Evolutionary conservation across 2,888 invertebrate genomes (phyloP), one percentile per base, ranked within the genome.

Genomic region (Plebejus anna): DNA sequence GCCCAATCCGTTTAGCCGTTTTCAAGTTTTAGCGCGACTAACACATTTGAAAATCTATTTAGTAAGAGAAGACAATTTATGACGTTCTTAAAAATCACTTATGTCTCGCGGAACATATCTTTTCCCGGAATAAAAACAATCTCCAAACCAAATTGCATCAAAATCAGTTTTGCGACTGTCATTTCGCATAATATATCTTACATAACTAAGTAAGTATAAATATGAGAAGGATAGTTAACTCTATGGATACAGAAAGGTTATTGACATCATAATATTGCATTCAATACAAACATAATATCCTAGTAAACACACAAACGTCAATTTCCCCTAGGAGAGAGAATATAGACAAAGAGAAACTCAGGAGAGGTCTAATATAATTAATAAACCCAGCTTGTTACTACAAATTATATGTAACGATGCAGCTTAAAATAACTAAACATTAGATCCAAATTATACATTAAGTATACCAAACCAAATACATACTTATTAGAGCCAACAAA

Each of bases 401-500:
- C 32, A 66, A 32, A 66, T 66, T 66, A 66, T 32, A 36, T 66
- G 5, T 66, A 66, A 66, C 66, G 32, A 36, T 32, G 32, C 13
- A 32, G 13, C 66, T 66, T 66, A 36, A 66, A 13, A 13, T 32
- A 66, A 66, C 66, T 16, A 66, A 66, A 66, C 66, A 66, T 66
- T 66, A 66, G 32, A 71, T 22, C 28, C 76, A 76, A 71, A 71
- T 57, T 70, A 73, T 73, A 73, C 71, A 75, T 75, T 61, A 22
- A 22, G 22, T 22, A 70, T 57, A 76, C 70, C 66, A 70, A 70
- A 71, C 57, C 76, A 70, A 71, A 22, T 22, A 22, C 22, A 70
- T 71, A 70, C 71, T 71, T 55, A 73, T 73, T 73, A 73, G 28
- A 28, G 75, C 66, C 61, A 13, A 77, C 78, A 78, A 80, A 79